Conservation (phyloP, 2,888 invertebrate genomes). For the Acrocera orbiculus region DNA sequence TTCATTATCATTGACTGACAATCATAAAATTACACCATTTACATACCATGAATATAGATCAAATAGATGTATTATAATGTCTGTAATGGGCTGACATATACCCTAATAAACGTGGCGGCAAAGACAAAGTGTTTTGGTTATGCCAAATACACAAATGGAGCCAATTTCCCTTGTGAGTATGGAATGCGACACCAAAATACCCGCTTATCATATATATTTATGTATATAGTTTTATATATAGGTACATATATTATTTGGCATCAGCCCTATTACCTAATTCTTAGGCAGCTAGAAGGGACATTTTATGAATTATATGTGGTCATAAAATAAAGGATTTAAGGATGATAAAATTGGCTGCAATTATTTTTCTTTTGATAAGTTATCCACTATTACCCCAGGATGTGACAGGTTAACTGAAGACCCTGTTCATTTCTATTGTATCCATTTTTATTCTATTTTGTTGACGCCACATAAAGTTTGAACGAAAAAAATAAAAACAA, state of each 20-base stretch:
- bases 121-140: neutral
- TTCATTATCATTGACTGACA: slow-evolving; percentile 15
- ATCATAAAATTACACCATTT: slow-evolving; percentile 20
- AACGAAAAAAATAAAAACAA: neutral
- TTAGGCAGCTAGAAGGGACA: too few relatives aligned
- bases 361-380: neutral
- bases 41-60: slow-evolving; percentile 18
- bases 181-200: too few relatives aligned
- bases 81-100: neutral
- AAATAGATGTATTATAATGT: neutral
- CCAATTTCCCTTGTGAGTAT: too few relatives aligned
- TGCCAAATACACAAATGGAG: too few relatives aligned
- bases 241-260: too few relatives aligned
- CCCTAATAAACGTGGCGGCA: neutral
- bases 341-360: neutral
- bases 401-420: too few relatives aligned
- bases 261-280: too few relatives aligned
- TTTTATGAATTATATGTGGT: slow-evolving; percentile 15
- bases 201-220: too few relatives aligned
- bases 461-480: neutral
- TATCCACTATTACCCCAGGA: too few relatives aligned
- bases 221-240: too few relatives aligned
- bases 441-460: neutral
- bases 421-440: too few relatives aligned
- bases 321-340: slow-evolving; percentile 16